phyloP scores from a whole-genome alignment of 2,113 vertebrate genomes.

The Mellivora capensis region DNA sequence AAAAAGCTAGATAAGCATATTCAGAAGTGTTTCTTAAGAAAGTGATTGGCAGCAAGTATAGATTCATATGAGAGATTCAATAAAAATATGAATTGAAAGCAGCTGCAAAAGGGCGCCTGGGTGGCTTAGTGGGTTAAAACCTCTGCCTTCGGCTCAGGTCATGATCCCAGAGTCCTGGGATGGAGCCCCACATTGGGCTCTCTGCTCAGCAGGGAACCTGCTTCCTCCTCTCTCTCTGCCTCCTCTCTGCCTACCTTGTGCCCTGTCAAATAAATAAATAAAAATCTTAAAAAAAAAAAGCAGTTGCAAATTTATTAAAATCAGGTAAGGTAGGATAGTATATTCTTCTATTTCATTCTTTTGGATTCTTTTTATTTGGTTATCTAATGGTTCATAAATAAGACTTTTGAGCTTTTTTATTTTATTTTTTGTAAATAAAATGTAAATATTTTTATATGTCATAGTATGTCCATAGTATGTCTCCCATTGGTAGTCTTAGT shows the following conservation, averaged over 20 bases:
- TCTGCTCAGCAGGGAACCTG: no score
- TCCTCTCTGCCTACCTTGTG: no score
- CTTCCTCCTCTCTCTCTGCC: no score
- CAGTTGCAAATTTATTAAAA: conserved; percentile 71
- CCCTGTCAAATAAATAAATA: no score
- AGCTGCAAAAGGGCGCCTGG: no score
- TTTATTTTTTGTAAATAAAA: conserved; percentile 24
- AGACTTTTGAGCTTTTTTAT: conserved; percentile 12
- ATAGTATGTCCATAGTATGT: background rate
- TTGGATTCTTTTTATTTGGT: conserved; percentile 41
- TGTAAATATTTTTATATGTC: conserved; percentile 19
- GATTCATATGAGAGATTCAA: conserved; percentile 51
- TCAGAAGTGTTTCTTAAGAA: conserved; percentile 39
- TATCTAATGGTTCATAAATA: background rate
- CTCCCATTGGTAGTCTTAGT: background rate
- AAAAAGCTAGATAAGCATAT: conserved; percentile 30
- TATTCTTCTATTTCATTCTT: conserved; percentile 42
- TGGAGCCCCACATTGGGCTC: no score
- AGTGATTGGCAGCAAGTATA: conserved; percentile 56
- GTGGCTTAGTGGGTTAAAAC: no score
- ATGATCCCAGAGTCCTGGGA: no score
- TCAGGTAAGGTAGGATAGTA: conserved; percentile 24
- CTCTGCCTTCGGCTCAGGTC: no score
- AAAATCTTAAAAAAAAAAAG: no score
- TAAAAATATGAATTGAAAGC: conserved; percentile 67